Base-by-base conservation (phyloP, 2,888 invertebrate genomes). In the Caradrina kadenii region DNA sequence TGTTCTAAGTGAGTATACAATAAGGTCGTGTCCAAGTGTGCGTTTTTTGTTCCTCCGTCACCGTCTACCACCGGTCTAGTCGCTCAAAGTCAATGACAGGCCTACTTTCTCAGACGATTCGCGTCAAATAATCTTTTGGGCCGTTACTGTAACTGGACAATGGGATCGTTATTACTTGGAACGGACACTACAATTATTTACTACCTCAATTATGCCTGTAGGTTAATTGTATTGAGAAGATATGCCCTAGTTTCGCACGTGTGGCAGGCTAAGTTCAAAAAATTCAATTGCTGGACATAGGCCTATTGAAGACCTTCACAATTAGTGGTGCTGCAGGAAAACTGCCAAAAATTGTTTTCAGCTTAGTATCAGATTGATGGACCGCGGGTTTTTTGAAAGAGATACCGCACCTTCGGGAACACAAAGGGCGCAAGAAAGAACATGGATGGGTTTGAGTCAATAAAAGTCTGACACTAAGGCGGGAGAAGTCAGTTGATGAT, bases 31-130 rank as follows among this genome's bases (percentile, higher is more conserved):
- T 10, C 5, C 10, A 50, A 10, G 10, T 15, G 22, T 21, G 50
- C 15, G 73, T 73, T 82, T 77, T 73, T 52, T 73, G 71, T 62
- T 80, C 72, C 74, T 64, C 69, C 65, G 76, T 76, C 53, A 75
- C 83, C 82, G 94, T 95, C 94, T 95, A 89, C 90, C 86, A 87
- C 80, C 90, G 87, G 95, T 95, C 95, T 95, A 93, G 94, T 91
- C 93, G 87, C 61, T 66, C 75, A 80, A 86, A 93, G 92, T 90
- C 92, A 91, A 89, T 89, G 93, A 86, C 93, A 93, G 91, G 89
- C 92, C 94, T 88, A 94, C 95, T 95, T 95, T 95, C 94, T 82
- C 90, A 90, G 87, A 82, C 89, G 80, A 88, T 84, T 87, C 86
- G 83, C 87, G 89, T 90, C 90, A 85, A 90, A 89, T 90, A 87